Conservation (phyloP, 1,140 invertebrate genomes). For the Metaphire vulgaris region DNA sequence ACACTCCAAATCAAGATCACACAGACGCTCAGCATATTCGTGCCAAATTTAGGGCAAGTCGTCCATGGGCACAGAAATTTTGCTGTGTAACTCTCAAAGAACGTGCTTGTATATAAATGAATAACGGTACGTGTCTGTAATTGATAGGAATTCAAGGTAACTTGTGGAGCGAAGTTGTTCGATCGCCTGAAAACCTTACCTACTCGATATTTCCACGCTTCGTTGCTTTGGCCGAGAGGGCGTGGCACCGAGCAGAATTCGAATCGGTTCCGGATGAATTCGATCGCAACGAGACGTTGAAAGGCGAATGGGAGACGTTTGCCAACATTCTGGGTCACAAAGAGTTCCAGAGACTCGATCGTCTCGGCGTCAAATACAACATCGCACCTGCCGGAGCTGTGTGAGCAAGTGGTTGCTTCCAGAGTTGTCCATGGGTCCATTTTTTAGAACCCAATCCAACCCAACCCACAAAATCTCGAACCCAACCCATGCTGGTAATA, state of each 20-base stretch:
- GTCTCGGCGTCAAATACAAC: slow-evolving; percentile 34
- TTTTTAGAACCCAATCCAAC: too few relatives aligned
- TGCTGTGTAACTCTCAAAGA: too few relatives aligned
- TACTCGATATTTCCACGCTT: slow-evolving; percentile 42
- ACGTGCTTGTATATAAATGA: too few relatives aligned
- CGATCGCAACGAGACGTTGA: slow-evolving; percentile 8
- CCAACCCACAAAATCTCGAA: too few relatives aligned
- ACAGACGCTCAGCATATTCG: too few relatives aligned
- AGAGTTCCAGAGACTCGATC: slow-evolving; percentile 38
- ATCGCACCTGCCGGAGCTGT: slow-evolving; percentile 39
- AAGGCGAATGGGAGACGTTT: slow-evolving; percentile 37
- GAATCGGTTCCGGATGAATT: slow-evolving; percentile 28
- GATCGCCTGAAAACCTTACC: slow-evolving; percentile 34
- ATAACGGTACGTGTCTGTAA: too few relatives aligned
- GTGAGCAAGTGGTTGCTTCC: too few relatives aligned
- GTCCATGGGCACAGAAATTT: too few relatives aligned
- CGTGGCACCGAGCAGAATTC: slow-evolving; percentile 43
- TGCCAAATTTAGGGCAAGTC: too few relatives aligned
- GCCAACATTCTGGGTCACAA: slow-evolving; percentile 35
- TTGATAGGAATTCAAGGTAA: slow-evolving; percentile 43
- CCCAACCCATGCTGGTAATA: too few relatives aligned
- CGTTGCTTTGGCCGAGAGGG: slow-evolving; percentile 40
- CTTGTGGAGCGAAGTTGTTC: slow-evolving; percentile 38
- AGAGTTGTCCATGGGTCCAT: too few relatives aligned
- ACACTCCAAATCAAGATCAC: too few relatives aligned